Base-by-base conservation (phyloP, 1,140 invertebrate species). In the Pinna nobilis region DNA sequence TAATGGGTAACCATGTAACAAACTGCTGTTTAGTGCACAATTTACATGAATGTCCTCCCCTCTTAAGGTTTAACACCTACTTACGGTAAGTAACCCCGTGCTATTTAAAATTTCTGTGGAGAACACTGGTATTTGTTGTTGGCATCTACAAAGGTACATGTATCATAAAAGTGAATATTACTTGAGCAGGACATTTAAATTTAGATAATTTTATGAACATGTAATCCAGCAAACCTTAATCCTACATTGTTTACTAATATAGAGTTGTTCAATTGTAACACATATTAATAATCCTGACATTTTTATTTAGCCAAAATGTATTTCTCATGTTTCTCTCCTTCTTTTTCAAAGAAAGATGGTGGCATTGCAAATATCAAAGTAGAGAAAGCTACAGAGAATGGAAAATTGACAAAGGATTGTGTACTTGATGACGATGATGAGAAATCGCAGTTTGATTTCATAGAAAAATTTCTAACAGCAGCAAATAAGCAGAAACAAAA, bases 371-470 rank as follows among this genome's bases (percentile, higher is more conserved):
- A 32, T 53, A 70, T 63, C 23, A 49, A 64, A 41, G 37, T 68
- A 41, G 65, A 74, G 20, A 68, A 50, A 15, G 39, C 66, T 9
- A 60, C 59, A 50, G 4, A 55, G n/a, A 59, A 47, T 47, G 51
- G 51, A n/a, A 37, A 35, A 1, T 28, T 57, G 23, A 70, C 59
- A 35, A 15, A 39, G 30, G n/a, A 28, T 39, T 55, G 47, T n/a
- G 9, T 59, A 25, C 2, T 55, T 28, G 66, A 75, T 4, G 71
- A 74, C 39, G 72, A 75, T 20, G 72, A 75, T 35, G 66, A 65
- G 35, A 53, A 50, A 7, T 74, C 72, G 23, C 72, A 74, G 47
- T 74, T 74, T 74, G 72, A 63, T 32, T 74, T 74, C 37, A 68
- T 69, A 35, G 72, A 68, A 64, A 68, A 69, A 20, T 63, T 74